These are phyloP conservation scores for Oreochromis mossambicus DNA, from an alignment of 2,797 vertebrate species.

Conservation along the genomic window DNA sequence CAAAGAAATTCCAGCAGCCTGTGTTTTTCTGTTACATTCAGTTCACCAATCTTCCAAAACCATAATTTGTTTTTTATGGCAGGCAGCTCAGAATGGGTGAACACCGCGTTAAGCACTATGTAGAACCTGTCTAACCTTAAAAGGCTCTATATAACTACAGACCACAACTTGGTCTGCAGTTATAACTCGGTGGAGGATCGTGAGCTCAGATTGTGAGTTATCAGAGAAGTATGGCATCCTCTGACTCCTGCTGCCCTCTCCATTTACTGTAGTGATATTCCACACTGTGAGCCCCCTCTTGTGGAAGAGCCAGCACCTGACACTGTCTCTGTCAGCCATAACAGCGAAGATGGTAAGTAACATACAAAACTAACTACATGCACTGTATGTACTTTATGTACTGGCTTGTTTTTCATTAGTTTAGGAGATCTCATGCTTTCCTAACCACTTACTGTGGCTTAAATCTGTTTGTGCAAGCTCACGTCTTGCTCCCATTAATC, in stretches of 20 bases:
- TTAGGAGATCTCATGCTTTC: slow-evolving; percentile 1
- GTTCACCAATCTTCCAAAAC: neutral
- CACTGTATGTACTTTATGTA: neutral
- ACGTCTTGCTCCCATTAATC: slow-evolving; percentile 1
- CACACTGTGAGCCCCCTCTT: slow-evolving; percentile 89
- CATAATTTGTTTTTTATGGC: neutral
- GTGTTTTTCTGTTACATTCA: neutral
- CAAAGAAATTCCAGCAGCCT: neutral
- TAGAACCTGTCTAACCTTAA: neutral
- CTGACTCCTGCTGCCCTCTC: neutral
- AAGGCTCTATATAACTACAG: neutral
- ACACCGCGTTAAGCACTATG: neutral
- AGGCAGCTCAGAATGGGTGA: neutral
- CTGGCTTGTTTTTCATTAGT: neutral
- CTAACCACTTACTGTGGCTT: neutral
- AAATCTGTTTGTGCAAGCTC: slow-evolving; percentile 16
- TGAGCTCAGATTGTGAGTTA: slow-evolving; percentile 29
- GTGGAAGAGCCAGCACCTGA: slow-evolving; percentile 87
- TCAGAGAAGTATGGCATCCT: neutral
- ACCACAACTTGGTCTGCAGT: neutral
- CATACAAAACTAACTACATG: neutral
- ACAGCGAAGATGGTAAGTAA: slow-evolving; percentile 88
- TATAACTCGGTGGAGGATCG: neutral
- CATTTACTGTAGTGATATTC: slow-evolving; percentile 82
- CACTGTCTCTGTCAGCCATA: slow-evolving; percentile 81